Evolutionary conservation across 2,113 vertebrate species (phyloP).

Genomic region (Ptilonorhynchus violaceus): DNA sequence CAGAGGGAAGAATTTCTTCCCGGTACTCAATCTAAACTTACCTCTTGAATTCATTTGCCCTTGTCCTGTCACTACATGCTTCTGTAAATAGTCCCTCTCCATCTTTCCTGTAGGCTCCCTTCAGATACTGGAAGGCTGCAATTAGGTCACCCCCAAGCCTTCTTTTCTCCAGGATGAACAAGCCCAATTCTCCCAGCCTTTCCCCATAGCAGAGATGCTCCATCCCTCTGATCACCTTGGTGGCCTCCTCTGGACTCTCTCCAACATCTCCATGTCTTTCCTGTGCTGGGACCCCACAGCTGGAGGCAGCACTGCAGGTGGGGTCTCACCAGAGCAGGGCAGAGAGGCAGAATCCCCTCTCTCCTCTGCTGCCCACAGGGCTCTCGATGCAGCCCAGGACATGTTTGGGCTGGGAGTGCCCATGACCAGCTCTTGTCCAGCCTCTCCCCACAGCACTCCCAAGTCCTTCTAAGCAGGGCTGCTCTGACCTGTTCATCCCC

Average conservation of each 20-base stretch:
- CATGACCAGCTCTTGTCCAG: neutral
- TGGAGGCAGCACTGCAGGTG: neutral
- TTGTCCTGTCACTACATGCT: neutral
- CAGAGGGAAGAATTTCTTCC: neutral
- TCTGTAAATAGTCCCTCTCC: neutral
- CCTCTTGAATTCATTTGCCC: neutral
- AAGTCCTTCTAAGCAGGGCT: neutral
- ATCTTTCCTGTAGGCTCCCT: neutral
- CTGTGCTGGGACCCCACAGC: neutral
- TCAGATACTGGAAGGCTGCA: neutral
- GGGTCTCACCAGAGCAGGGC: neutral
- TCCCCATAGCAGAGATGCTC: neutral
- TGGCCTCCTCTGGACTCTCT: no score
- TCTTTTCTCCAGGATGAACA: neutral
- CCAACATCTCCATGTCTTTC: neutral
- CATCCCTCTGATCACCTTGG: neutral
- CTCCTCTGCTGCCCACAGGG: neutral
- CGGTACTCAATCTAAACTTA: neutral
- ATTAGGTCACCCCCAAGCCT: neutral
- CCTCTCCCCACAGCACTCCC: neutral
- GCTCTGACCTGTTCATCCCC: neutral
- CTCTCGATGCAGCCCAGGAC: neutral
- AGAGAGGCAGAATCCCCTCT: neutral
- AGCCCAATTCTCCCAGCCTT: neutral
- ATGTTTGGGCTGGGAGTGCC: neutral